Conservation (phyloP, 2,113 vertebrate species). For the Pelecanus crispus region DNA sequence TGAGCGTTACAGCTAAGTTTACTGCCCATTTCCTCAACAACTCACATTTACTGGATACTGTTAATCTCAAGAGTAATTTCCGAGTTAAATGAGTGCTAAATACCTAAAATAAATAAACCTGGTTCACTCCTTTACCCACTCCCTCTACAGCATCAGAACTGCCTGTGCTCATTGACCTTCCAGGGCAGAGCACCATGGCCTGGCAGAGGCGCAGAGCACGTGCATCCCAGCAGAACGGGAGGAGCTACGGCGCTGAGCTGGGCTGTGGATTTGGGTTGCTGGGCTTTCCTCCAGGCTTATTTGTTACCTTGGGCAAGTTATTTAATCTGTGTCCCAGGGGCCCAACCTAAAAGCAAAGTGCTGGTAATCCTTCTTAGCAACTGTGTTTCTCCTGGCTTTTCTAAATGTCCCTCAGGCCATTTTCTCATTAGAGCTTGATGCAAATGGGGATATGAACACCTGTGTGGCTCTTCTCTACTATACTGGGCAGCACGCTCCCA, state of each 20-base stretch:
- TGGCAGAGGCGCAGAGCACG: too few relatives aligned
- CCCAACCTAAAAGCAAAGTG: background rate
- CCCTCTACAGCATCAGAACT: background rate
- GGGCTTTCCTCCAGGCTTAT: background rate
- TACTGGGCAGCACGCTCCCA: background rate
- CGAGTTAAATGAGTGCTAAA: background rate
- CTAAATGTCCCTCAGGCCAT: background rate
- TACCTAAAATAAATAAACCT: background rate
- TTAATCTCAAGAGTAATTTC: background rate
- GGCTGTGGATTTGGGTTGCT: background rate
- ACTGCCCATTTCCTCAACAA: background rate
- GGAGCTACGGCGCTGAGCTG: fast-evolving
- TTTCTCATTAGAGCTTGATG: background rate
- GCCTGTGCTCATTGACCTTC: background rate
- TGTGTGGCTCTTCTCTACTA: background rate
- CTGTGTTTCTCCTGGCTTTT: background rate
- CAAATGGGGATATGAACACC: background rate
- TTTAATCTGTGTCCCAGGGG: background rate
- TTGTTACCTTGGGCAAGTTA: background rate
- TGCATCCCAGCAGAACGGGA: background rate
- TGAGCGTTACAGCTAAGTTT: background rate
- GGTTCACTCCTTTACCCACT: background rate
- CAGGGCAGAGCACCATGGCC: fast-evolving
- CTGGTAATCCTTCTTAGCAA: background rate
- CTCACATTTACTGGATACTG: background rate